phyloP scores from a whole-genome alignment of 92 coral and sea anemone species.

The Parazoanthus atlanticus region DNA sequence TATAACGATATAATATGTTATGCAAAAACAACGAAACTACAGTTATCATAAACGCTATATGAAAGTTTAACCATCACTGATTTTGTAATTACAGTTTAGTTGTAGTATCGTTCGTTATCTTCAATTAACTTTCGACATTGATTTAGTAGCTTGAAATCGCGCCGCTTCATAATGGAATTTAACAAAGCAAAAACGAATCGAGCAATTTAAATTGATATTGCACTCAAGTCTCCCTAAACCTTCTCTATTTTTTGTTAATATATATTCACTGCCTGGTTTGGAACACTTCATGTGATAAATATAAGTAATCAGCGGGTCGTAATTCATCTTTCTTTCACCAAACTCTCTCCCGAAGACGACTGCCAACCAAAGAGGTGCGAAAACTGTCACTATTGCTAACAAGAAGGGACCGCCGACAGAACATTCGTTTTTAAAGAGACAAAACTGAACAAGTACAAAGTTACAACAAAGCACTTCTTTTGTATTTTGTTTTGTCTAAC shows the following conservation, averaged over 20 bases:
- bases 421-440: not conserved
- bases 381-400: constrained; percentile 64
- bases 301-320: not conserved
- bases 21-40: constrained; percentile 1
- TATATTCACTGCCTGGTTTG: not conserved
- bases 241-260: not conserved
- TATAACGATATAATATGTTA: not conserved
- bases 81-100: constrained; percentile 8
- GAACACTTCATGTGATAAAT: not conserved
- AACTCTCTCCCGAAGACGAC: constrained; percentile 3
- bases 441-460: not conserved
- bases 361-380: constrained; percentile 54
- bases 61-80: not conserved
- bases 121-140: not conserved
- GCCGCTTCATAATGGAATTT: not conserved
- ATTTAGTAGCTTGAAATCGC: not conserved
- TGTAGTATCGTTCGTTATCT: not conserved
- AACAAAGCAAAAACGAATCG: not conserved
- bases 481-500: not conserved
- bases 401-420: constrained; percentile 47
- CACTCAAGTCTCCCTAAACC: not conserved
- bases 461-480: not conserved
- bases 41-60: constrained; percentile 1
- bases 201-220: not conserved
- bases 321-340: constrained; percentile 31